Evolutionary conservation across 2,113 vertebrate species (phyloP).

Genomic region (Apus apus): DNA sequence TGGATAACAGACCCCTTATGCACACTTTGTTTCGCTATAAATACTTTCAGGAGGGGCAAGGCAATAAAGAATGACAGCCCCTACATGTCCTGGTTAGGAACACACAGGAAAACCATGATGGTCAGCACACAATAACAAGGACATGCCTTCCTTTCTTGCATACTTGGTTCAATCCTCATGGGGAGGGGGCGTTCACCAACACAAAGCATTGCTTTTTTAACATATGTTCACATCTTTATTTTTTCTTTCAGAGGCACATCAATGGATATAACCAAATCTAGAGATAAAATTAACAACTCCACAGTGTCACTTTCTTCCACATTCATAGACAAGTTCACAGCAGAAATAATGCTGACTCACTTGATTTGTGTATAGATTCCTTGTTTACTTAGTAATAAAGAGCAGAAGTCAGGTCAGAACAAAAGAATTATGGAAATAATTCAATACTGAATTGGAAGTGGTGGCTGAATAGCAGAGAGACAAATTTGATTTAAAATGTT

Average conservation of each 20-base stretch:
- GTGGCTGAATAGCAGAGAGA: not conserved
- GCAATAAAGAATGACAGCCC: not conserved
- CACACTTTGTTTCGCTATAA: not conserved
- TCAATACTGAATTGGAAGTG: slow-evolving; percentile 5
- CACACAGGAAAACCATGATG: not conserved
- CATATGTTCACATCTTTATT: not conserved
- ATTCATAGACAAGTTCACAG: not conserved
- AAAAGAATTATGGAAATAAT: slow-evolving; percentile 24
- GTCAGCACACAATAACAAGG: not conserved
- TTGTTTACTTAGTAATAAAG: not conserved
- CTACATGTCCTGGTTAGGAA: not conserved
- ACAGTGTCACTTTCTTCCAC: not conserved
- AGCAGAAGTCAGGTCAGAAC: not conserved
- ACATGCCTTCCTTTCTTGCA: not conserved
- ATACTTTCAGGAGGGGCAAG: not conserved
- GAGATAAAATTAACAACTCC: not conserved
- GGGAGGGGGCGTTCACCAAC: not conserved
- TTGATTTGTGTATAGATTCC: not conserved
- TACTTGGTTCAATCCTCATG: rapidly evolving
- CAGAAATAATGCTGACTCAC: not conserved
- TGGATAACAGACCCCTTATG: not conserved
- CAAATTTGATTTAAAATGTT: not conserved
- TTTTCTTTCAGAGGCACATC: not conserved
- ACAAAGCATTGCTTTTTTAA: not conserved
- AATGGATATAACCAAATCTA: not conserved